Evolutionary conservation across 2,797 vertebrate species (phyloP).

Genomic region (Avahi laniger): DNA sequence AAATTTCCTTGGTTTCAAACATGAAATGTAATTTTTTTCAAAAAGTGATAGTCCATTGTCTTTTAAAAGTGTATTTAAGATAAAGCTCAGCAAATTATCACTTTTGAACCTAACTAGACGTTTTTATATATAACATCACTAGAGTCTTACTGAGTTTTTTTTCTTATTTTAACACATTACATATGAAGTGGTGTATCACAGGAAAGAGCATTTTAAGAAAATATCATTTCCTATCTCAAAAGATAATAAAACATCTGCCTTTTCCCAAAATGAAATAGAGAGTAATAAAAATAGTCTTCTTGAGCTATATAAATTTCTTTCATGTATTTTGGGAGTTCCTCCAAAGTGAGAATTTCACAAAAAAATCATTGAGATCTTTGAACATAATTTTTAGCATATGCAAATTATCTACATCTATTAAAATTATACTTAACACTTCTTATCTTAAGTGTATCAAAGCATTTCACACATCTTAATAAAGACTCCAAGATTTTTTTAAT

Average conservation of each 20-base stretch:
- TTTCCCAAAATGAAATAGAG: constrained; percentile 16
- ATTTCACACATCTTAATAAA: constrained; percentile 67
- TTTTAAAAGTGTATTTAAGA: constrained; percentile 16
- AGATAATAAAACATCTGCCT: constrained; percentile 63
- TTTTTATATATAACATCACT: constrained; percentile 53
- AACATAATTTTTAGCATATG: constrained; percentile 62
- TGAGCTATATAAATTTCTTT: constrained; percentile 40
- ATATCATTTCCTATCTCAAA: constrained; percentile 57
- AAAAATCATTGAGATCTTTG: constrained; percentile 34
- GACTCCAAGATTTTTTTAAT: constrained; percentile 35
- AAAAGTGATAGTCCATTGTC: neutral
- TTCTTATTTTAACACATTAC: constrained; percentile 55
- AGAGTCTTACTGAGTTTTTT: constrained; percentile 24
- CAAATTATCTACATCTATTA: constrained; percentile 40
- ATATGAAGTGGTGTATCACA: constrained; percentile 56
- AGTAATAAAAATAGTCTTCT: constrained; percentile 62
- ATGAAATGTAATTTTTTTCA: neutral
- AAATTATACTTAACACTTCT: constrained; percentile 55
- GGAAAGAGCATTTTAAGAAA: constrained; percentile 63
- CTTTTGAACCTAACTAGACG: constrained; percentile 30
- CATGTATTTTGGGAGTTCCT: constrained; percentile 50
- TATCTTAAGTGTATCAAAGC: constrained; percentile 50
- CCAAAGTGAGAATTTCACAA: constrained; percentile 62
- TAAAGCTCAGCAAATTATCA: constrained; percentile 14
- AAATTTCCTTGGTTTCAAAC: constrained; percentile 31